Evolutionary conservation across 2,888 invertebrate genomes (phyloP), one percentile per base, ranked within the genome.

Genomic region (Exocentrus adspersus): DNA sequence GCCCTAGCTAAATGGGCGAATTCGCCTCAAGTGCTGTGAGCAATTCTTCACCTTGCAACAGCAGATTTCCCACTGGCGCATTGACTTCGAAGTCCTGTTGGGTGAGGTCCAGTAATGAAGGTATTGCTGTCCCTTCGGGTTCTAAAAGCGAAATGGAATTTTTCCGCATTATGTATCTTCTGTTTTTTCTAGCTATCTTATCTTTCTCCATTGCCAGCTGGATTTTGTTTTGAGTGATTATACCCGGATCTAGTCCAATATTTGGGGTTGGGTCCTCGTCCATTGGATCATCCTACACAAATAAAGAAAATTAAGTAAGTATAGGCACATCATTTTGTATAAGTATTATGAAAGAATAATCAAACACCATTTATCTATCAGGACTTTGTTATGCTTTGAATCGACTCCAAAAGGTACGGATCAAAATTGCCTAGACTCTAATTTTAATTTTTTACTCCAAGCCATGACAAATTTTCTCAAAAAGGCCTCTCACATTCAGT

Each of bases 21-120:
- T 85, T 85, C 24, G 85, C 73, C 32, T 86, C 86, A 21, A 86
- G 77, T 16, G 86, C 86, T 24, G 76, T 83, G 37, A 86, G 76
- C 46, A 86, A 75, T 58, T 86, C 86, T 54, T 83, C 81, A 7
- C 86, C 86, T 65, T 85, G 84, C 17, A 86, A 75, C 32, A 86
- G 78, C 17, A 77, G 73, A 59, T 75, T 80, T 59, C 79, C 71
- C 4, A 85, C 81, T 1, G 86, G 86, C 9, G 86, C 86, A 70
- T 86, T 86, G 14, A 86, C 86, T 67, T 86, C 86, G 69, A 81
- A 86, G 72, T 86, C 86, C 68, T 84, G 85, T 65, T 84, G 83
- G 1, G 85, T 86, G 41, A 86, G 77, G 72, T 85, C 85, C 67
- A 83, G 66, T 43, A 85, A 72, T 1, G 84, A 84, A 4, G 83